A percentile compares a stretch with the other conserved stretches of the same genome.
These are phyloP conservation scores for Artibeus lituratus DNA, from an alignment of 2,797 vertebrate species.

Conservation along the genomic window DNA sequence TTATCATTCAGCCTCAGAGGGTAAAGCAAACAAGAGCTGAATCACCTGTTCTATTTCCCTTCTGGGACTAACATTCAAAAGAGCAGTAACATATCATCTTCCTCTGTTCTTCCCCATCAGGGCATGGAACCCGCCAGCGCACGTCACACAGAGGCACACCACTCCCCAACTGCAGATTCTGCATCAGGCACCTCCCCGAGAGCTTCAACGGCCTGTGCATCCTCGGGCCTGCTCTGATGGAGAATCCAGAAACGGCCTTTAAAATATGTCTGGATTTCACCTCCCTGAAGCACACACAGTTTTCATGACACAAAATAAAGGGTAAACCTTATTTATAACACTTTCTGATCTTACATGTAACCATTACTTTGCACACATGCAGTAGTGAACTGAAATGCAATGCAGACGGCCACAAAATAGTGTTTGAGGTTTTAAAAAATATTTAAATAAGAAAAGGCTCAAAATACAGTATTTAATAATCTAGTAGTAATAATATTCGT, in stretches of 20 bases:
- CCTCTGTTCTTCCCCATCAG: background rate
- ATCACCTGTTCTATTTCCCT: conserved; percentile 71
- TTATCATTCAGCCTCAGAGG: conserved; percentile 81
- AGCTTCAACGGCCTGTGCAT: conserved; percentile 73
- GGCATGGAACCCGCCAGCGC: conserved; percentile 22
- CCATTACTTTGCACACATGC: conserved; percentile 65
- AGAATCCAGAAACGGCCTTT: conserved; percentile 79
- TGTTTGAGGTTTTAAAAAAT: conserved; percentile 40
- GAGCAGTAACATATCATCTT: conserved; percentile 74
- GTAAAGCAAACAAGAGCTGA: conserved; percentile 81
- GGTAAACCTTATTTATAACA: conserved; percentile 15
- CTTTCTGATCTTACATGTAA: conserved; percentile 58
- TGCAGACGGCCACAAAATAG: conserved; percentile 31
- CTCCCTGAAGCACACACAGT: conserved; percentile 71
- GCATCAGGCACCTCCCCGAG: conserved; percentile 63
- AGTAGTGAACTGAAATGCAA: conserved; percentile 63
- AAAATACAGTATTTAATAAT: background rate
- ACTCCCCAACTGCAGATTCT: conserved; percentile 70
- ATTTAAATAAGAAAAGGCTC: background rate
- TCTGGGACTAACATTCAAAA: conserved; percentile 73
- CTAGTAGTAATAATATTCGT: background rate
- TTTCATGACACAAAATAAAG: conserved; percentile 62
- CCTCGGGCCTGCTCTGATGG: conserved; percentile 78
- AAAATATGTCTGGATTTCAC: conserved; percentile 80
- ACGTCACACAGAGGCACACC: conserved; percentile 62